Evolutionary conservation across 1,140 invertebrate species (phyloP).

Genomic region (Danaus melanippus): DNA sequence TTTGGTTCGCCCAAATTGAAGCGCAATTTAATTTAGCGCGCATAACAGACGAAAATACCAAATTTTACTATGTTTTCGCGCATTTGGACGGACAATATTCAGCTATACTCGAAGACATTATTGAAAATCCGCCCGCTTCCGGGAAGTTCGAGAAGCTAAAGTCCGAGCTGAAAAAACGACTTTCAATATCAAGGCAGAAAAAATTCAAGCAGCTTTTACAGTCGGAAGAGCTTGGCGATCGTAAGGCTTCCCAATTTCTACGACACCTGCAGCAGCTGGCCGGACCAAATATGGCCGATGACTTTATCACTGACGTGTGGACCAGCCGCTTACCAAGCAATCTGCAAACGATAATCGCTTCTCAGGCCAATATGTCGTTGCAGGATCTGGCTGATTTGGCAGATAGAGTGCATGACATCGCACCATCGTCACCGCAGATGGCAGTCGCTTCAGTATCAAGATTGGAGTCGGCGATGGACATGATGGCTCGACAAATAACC

Average conservation of each 20-base stretch:
- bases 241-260: constrained; percentile 16
- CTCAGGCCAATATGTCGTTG: too few relatives aligned
- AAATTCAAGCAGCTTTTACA: constrained; percentile 12
- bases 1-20: constrained; percentile 19
- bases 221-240: constrained; percentile 12
- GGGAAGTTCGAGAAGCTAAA: constrained; percentile 14
- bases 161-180: constrained; percentile 10
- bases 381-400: too few relatives aligned
- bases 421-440: too few relatives aligned
- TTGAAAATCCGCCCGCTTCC: constrained; percentile 7
- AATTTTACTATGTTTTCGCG: constrained; percentile 13
- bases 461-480: too few relatives aligned
- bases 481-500: too few relatives aligned
- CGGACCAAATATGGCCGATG: constrained; percentile 13
- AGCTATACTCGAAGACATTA: constrained; percentile 9
- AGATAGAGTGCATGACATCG: too few relatives aligned
- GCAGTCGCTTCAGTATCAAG: too few relatives aligned
- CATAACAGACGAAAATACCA: constrained; percentile 13
- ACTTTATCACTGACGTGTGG: constrained; percentile 9
- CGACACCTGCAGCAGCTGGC: constrained; percentile 15
- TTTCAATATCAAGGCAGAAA: constrained; percentile 13
- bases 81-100: constrained; percentile 10
- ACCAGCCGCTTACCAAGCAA: too few relatives aligned
- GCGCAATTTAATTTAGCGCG: constrained; percentile 11
- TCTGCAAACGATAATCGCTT: too few relatives aligned